Evolutionary conservation across 2,888 invertebrate genomes (phyloP).

Genomic region (Agriotes lineatus): DNA sequence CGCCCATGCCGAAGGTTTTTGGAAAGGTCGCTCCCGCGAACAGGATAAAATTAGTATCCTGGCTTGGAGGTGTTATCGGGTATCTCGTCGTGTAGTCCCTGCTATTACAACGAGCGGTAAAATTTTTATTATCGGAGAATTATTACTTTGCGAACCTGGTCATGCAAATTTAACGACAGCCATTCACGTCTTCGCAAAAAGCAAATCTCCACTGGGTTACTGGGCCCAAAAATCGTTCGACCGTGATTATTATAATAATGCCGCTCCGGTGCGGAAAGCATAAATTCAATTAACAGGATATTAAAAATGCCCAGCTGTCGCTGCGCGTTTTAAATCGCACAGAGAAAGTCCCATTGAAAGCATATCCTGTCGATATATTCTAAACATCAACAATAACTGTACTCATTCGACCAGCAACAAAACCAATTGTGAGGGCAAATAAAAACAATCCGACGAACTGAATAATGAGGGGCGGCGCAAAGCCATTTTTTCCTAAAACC

Average conservation of each 20-base stretch:
- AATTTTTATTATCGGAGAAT: background rate
- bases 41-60: no score
- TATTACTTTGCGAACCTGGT: no score
- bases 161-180: background rate
- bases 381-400: slow-evolving; percentile 4
- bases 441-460: slow-evolving; percentile 1
- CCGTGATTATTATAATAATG: background rate
- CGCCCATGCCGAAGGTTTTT: no score
- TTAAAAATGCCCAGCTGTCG: background rate
- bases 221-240: background rate
- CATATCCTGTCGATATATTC: slow-evolving; percentile 2
- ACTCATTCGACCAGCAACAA: background rate
- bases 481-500: background rate
- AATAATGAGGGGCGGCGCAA: background rate
- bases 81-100: no score
- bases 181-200: background rate
- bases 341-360: slow-evolving; percentile 5
- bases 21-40: no score
- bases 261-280: background rate
- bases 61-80: no score
- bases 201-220: background rate
- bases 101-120: background rate
- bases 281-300: slow-evolving; percentile 14
- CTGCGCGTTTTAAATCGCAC: background rate
- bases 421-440: slow-evolving; percentile 1